Evolutionary conservation across 2,888 invertebrate genomes (phyloP).

Genomic region (Protula sp.): DNA sequence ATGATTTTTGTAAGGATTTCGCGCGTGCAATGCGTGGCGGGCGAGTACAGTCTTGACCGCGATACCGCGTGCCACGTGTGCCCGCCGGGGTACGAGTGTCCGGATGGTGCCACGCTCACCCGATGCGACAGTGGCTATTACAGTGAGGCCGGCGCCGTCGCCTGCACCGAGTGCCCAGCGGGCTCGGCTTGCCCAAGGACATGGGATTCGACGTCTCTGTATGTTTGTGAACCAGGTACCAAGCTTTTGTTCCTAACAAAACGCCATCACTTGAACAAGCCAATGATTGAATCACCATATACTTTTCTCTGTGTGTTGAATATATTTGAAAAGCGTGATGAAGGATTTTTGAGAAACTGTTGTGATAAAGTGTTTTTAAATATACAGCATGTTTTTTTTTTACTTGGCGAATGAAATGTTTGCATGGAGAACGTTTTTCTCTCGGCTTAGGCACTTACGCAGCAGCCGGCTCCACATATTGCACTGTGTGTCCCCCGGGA

Average conservation of each 20-base stretch:
- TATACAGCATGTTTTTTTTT: too few species aligned
- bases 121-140: constrained; percentile 30
- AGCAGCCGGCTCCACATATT: constrained; percentile 21
- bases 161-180: constrained; percentile 20
- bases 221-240: constrained; percentile 30
- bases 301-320: too few species aligned
- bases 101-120: constrained; percentile 12
- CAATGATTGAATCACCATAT: too few species aligned
- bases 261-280: not conserved
- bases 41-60: constrained; percentile 35
- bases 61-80: constrained; percentile 31
- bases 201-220: constrained; percentile 22
- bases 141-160: constrained; percentile 18
- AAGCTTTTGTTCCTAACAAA: not conserved
- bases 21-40: too few species aligned
- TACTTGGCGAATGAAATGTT: too few species aligned
- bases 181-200: constrained; percentile 25
- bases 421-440: too few species aligned
- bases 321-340: too few species aligned
- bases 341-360: too few species aligned
- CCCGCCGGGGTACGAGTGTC: constrained; percentile 42
- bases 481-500: constrained; percentile 33
- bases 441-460: constrained; percentile 27
- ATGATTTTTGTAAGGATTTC: too few species aligned
- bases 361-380: too few species aligned